A percentile compares a stretch with the other conserved stretches of the same genome.
Evolutionary conservation across 1,140 invertebrate genomes (phyloP).

Genomic region (Condylostylus longicornis): DNA sequence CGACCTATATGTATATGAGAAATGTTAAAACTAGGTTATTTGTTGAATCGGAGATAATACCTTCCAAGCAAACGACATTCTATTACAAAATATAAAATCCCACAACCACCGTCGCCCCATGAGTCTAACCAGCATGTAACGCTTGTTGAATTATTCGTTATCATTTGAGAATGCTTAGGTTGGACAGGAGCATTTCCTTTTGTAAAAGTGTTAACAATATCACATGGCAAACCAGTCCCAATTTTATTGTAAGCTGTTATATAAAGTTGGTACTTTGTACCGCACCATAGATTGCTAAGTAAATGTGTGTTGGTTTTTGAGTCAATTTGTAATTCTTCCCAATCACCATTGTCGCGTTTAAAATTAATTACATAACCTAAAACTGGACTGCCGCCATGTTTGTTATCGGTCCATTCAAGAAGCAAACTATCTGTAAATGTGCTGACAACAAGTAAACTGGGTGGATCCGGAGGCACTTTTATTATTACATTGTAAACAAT

Average conservation of each 20-base stretch:
- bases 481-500: slow-evolving; percentile 59
- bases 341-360: slow-evolving; percentile 74
- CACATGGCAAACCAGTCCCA: slow-evolving; percentile 72
- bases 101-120: slow-evolving; percentile 81
- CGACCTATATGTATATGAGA: slow-evolving; percentile 15
- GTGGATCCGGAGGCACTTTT: slow-evolving; percentile 51
- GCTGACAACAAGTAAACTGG: slow-evolving; percentile 49
- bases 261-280: slow-evolving; percentile 72
- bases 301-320: slow-evolving; percentile 61
- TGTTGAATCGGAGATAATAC: slow-evolving; percentile 4
- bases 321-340: slow-evolving; percentile 71
- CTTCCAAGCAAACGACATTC: slow-evolving; percentile 39
- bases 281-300: slow-evolving; percentile 68
- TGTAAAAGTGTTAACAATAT: slow-evolving; percentile 67
- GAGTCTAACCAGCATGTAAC: slow-evolving; percentile 75
- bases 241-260: slow-evolving; percentile 79
- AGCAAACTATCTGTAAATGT: slow-evolving; percentile 53
- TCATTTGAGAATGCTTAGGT: slow-evolving; percentile 65
- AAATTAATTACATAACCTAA: slow-evolving; percentile 74
- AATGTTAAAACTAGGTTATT: slow-evolving; percentile 2
- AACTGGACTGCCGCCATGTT: slow-evolving; percentile 54
- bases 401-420: slow-evolving; percentile 51
- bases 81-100: slow-evolving; percentile 73
- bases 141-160: slow-evolving; percentile 74
- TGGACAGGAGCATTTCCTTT: slow-evolving; percentile 67